A percentile compares a stretch with the other conserved stretches of the same genome.
These are phyloP conservation scores for Enteromius afrohamiltoni DNA, from an alignment of 2,797 vertebrate genomes.

Conservation along the genomic window DNA sequence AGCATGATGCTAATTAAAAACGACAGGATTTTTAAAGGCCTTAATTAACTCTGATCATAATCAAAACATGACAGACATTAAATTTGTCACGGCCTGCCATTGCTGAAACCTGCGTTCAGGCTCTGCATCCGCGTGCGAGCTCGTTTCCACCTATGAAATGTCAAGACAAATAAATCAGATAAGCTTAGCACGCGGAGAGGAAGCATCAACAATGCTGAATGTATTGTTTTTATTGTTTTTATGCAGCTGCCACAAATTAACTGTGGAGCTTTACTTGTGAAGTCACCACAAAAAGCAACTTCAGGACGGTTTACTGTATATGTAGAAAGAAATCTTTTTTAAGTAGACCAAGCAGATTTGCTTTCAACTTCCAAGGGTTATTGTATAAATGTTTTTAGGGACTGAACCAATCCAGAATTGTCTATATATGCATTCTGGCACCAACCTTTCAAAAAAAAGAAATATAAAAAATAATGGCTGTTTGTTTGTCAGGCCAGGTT, in stretches of 20 bases:
- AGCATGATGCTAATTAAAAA: slow-evolving; percentile 77
- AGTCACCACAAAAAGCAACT: slow-evolving; percentile 29
- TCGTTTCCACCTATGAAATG: slow-evolving; percentile 57
- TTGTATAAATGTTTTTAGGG: not conserved
- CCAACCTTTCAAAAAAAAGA: not conserved
- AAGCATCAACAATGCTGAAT: slow-evolving; percentile 39
- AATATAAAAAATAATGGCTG: not conserved
- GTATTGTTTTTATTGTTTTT: slow-evolving; percentile 47
- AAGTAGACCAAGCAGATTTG: slow-evolving; percentile 8
- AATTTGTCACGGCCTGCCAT: slow-evolving; percentile 76
- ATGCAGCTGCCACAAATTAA: slow-evolving; percentile 53
- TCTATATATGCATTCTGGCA: not conserved
- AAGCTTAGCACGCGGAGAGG: slow-evolving; percentile 47
- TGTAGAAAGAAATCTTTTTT: slow-evolving; percentile 29
- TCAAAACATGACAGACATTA: slow-evolving; percentile 82
- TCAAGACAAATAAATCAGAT: slow-evolving; percentile 62
- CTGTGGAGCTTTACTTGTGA: slow-evolving; percentile 48
- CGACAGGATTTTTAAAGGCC: slow-evolving; percentile 83
- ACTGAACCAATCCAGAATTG: not conserved
- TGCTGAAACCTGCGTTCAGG: slow-evolving; percentile 63
- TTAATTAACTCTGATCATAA: slow-evolving; percentile 83
- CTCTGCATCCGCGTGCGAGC: slow-evolving; percentile 50
- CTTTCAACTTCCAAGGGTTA: slow-evolving; percentile 7
- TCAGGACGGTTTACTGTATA: slow-evolving; percentile 20
- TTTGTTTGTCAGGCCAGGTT: not conserved